A percentile compares a stretch with the other conserved stretches of the same genome.
These are phyloP conservation scores for Ammodytes dubius DNA, from an alignment of 2,113 vertebrate genomes.

Conservation along the genomic window DNA sequence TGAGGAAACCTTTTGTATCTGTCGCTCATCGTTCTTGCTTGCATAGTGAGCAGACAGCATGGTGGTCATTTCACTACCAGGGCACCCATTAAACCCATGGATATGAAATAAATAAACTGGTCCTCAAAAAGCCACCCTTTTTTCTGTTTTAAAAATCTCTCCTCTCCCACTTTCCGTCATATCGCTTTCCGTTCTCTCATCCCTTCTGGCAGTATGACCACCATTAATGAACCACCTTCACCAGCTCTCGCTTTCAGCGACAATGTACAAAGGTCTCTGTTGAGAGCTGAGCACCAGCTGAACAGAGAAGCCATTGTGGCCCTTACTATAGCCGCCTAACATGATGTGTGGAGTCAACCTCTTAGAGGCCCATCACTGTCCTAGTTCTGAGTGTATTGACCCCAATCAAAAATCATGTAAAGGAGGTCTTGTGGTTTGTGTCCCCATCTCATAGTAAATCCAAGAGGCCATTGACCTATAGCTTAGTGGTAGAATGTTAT, in stretches of 20 bases:
- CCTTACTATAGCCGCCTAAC: slow-evolving; percentile 33
- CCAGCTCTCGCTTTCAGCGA: slow-evolving; percentile 43
- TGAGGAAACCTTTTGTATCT: slow-evolving; percentile 36
- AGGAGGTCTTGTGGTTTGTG: not conserved
- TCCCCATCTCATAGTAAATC: slow-evolving; percentile 15
- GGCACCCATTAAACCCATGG: slow-evolving; percentile 16
- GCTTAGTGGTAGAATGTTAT: not conserved
- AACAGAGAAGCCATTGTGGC: slow-evolving; percentile 69
- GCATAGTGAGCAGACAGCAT: slow-evolving; percentile 33
- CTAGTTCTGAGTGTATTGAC: slow-evolving; percentile 56
- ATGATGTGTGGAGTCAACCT: slow-evolving; percentile 22
- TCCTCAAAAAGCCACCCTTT: slow-evolving; percentile 46
- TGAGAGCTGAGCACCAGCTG: slow-evolving; percentile 55
- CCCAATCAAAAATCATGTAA: slow-evolving; percentile 19
- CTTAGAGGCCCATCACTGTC: slow-evolving; percentile 53
- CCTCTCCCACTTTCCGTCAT: slow-evolving; percentile 22
- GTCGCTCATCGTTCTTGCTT: slow-evolving; percentile 40
- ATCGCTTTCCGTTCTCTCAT: slow-evolving; percentile 29
- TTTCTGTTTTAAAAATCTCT: slow-evolving; percentile 2
- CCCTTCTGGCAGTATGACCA: slow-evolving; percentile 38
- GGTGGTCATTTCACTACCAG: slow-evolving; percentile 21
- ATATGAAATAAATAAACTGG: slow-evolving; percentile 37
- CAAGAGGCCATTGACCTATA: slow-evolving; percentile 15
- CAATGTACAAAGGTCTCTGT: slow-evolving; percentile 69
- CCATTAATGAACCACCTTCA: slow-evolving; percentile 66